Base-by-base conservation (phyloP, 92 coral and sea anemone species). In the Zoanthus sansibaricus region DNA sequence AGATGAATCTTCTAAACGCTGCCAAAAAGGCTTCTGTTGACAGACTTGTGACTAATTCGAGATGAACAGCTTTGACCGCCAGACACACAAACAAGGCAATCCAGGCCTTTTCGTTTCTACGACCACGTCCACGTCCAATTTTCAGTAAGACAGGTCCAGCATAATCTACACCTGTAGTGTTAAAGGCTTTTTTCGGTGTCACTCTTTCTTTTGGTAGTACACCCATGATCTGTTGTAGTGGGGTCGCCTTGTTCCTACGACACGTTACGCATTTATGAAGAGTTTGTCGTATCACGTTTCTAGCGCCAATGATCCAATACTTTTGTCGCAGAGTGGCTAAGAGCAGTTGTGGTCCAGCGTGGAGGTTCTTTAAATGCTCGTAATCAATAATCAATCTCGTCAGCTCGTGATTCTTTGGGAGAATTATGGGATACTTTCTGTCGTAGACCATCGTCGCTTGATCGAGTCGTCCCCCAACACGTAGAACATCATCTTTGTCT, bases 381-480 rank as follows among this genome's bases (percentile, higher is more conserved):
- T 71, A 71, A 20, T 78, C 49, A 16, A 90, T 82, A 21, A 89
- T 55, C 51, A 89, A 83, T n/a, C 82, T 20, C 0, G 90, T 74
- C 64, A 92, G 89, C 15, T 69, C 87, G 78, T 93, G 88, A 59
- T 90, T 89, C 8, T 87, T 84, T 72, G 64, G 86, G 13, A 92
- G 89, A 32, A 92, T 87, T 31, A 92, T 55, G 31, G 42, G 42
- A 37, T 37, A 37, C 42, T 37, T 37, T 37, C 42, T 37, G 42
- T 37, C 42, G 42, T 90, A 90, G 59, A 13, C 87, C 20, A 69
- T 82, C 56, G 12, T 21, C 1, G 87, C 62, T 21, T 86, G 92
- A n/a, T 76, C 21, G 56, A 90, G 83, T 21, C 93, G 78, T 45
- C 95, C 92, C 45, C 95, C 87, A 8, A 92, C 95, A 86, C 95